Evolutionary conservation across 2,113 vertebrate species (phyloP), one percentile per base, ranked within the genome.

Genomic region (Neogobius melanostomus): DNA sequence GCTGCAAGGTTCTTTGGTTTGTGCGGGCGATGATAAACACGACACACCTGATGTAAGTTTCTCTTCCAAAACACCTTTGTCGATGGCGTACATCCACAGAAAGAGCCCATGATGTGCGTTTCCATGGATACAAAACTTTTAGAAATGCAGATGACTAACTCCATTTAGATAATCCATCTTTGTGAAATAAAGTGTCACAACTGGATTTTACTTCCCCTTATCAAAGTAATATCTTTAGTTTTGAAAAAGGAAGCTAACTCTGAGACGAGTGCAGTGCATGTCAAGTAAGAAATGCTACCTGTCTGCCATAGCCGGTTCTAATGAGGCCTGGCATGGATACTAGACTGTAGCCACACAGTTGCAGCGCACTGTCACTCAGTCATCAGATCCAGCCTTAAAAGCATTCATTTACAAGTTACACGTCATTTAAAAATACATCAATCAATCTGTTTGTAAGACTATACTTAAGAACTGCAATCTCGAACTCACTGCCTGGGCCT

Each of bases 281-380:
- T 36, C 28, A 36, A 5, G 28, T 36, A 36, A 36, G 56, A 81
- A 82, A 79, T 64, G 68, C 76, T 76, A 76, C 64, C 71, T 79
- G n/a, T 4, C 16, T 28, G 45, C 66, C 72, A 17, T 56, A 64
- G 69, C 71, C 74, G 69, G 62, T 66, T 71, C 60, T 81, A 85
- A 80, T 84, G 79, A 77, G 77, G 69, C 59, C 66, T 80, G 81
- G 80, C 68, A 50, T 86, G 85, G 73, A 89, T 85, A 84, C 77
- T 75, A 64, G 62, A 77, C 68, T 44, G 68, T 67, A 82, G 80
- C 79, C 80, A 80, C 68, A 68, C 62, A 71, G 82, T 82, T 84
- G 79, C 52, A 8, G 61, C 79, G 77, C 48, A 56, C 72, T 79
- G 81, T 73, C 83, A 76, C 68, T 87, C 66, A 76, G 68, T 80